Percentiles rank a stretch among this genome's conserved stretches.
phyloP scores from a whole-genome alignment of 2,888 invertebrate genomes.

The Hetaerina titia region DNA sequence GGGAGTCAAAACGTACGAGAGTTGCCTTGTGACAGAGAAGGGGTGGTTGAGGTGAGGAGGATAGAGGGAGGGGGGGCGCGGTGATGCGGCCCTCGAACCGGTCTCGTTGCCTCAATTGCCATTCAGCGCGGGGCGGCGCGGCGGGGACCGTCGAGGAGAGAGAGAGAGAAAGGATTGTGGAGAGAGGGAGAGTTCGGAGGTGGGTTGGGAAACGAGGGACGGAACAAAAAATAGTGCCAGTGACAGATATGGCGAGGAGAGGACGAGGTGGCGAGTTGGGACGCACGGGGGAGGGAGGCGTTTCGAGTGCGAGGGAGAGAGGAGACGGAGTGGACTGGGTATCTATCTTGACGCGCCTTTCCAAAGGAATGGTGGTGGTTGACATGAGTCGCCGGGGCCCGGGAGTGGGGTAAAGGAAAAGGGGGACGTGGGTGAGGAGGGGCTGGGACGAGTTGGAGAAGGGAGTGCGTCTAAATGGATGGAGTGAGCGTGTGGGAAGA shows the following conservation, averaged over 20 bases:
- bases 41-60: no score
- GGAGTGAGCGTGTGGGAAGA: not conserved
- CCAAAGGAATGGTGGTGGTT: not conserved
- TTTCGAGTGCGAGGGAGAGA: not conserved
- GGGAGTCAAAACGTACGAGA: constrained; percentile 29
- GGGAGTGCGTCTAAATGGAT: not conserved
- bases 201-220: not conserved
- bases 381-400: not conserved
- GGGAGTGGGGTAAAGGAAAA: not conserved
- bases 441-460: not conserved
- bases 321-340: not conserved
- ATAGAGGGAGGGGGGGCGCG: not conserved
- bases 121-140: not conserved
- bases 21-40: not conserved
- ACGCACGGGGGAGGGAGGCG: not conserved
- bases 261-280: constrained; percentile 55
- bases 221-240: constrained; percentile 51
- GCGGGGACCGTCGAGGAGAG: not conserved
- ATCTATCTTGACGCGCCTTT: not conserved
- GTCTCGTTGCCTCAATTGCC: constrained; percentile 50
- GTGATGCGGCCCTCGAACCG: constrained; percentile 1
- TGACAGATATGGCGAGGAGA: constrained; percentile 61
- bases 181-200: not conserved
- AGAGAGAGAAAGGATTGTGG: not conserved
- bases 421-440: not conserved